phyloP scores from a whole-genome alignment of 2,113 vertebrate genomes.

The Oophaga pumilio region DNA sequence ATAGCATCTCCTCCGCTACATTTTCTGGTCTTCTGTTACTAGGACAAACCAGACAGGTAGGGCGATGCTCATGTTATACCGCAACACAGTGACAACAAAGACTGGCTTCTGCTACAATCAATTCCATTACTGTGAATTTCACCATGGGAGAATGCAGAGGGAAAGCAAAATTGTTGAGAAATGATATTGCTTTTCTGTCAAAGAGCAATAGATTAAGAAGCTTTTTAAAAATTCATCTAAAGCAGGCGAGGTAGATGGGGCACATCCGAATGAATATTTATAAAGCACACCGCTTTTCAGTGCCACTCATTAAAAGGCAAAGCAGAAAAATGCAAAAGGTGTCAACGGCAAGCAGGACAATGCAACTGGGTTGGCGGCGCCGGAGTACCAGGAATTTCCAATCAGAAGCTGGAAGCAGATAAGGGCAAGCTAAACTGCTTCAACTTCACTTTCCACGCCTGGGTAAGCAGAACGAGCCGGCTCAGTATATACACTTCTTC shows the following conservation, averaged over 20 bases:
- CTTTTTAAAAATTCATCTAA: slow-evolving; percentile 58
- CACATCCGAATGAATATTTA: slow-evolving; percentile 57
- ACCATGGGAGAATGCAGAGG: slow-evolving; percentile 44
- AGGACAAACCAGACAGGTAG: not conserved
- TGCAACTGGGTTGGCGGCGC: not conserved
- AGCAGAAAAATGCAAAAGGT: slow-evolving; percentile 17
- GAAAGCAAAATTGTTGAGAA: slow-evolving; percentile 33
- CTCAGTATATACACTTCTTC: not conserved
- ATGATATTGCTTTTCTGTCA: slow-evolving; percentile 58
- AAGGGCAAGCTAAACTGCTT: not conserved
- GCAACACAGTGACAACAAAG: slow-evolving; percentile 41
- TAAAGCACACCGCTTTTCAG: slow-evolving; percentile 51
- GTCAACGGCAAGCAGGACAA: slow-evolving; percentile 21
- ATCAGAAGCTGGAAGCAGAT: slow-evolving; percentile 15
- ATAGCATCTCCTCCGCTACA: slow-evolving; percentile 40
- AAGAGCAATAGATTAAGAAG: slow-evolving; percentile 57
- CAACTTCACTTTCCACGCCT: slow-evolving; percentile 31
- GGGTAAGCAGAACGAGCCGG: not conserved
- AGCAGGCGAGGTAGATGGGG: slow-evolving; percentile 53
- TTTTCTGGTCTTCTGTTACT: slow-evolving; percentile 13
- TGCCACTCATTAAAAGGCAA: slow-evolving; percentile 23
- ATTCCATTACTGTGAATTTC: slow-evolving; percentile 24
- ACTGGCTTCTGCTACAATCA: slow-evolving; percentile 29
- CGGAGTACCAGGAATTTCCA: not conserved
- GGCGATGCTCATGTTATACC: not conserved